Conservation (phyloP, 2,797 vertebrate genomes). For the Aldrovandia affinis region DNA sequence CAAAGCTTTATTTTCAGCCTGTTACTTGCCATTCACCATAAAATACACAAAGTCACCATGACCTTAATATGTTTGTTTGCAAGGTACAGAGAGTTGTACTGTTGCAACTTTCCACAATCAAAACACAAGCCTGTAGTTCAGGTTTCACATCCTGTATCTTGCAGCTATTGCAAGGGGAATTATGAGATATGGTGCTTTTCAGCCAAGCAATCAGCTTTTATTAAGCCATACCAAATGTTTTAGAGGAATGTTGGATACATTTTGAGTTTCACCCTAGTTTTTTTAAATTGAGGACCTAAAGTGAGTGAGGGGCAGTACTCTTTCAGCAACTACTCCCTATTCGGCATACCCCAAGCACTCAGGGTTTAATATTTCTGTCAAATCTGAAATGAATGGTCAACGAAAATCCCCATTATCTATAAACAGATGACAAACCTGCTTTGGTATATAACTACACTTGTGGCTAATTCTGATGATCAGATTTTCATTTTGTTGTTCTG, state of each 20-base stretch:
- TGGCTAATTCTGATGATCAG: not conserved
- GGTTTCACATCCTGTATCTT: conserved; percentile 5
- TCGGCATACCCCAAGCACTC: no score
- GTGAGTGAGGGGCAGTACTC: not conserved
- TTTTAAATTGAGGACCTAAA: not conserved
- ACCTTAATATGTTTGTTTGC: not conserved
- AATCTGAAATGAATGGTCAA: not conserved
- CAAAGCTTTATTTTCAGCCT: not conserved
- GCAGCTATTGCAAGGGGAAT: conserved; percentile 13
- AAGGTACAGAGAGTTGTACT: no score
- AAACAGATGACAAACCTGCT: not conserved
- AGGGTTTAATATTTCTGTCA: not conserved
- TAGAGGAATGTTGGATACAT: not conserved
- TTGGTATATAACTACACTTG: not conserved
- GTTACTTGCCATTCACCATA: not conserved
- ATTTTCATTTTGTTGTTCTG: not conserved
- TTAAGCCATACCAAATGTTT: not conserved
- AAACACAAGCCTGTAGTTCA: not conserved
- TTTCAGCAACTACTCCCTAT: no score
- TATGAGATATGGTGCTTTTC: not conserved
- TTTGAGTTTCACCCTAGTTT: not conserved
- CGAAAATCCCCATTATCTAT: not conserved
- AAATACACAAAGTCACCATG: not conserved
- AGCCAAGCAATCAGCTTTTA: not conserved
- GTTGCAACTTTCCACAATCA: not conserved